Evolutionary conservation across 2,888 invertebrate genomes (phyloP).

Genomic region (Macroteleia sp.): DNA sequence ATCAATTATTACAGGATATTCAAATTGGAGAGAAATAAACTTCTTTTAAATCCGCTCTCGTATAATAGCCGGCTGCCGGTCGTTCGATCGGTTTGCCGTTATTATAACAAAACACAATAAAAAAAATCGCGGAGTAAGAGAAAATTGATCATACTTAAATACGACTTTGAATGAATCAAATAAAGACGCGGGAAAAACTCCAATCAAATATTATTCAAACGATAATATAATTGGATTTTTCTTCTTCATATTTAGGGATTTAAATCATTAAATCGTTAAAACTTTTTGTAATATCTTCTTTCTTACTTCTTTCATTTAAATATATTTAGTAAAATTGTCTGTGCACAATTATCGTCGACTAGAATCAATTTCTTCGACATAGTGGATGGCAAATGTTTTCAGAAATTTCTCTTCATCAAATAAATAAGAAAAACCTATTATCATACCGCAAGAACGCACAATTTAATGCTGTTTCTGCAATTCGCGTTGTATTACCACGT

Average conservation of each 20-base stretch:
- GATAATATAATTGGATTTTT: slow-evolving; percentile 19
- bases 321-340: slow-evolving; percentile 5
- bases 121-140: slow-evolving; percentile 8
- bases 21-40: slow-evolving; percentile 32
- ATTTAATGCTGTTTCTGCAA: slow-evolving; percentile 74
- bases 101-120: slow-evolving; percentile 43
- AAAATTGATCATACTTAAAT: slow-evolving; percentile 40
- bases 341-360: slow-evolving; percentile 13
- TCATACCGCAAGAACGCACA: slow-evolving; percentile 72
- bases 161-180: slow-evolving; percentile 40
- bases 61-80: slow-evolving; percentile 13
- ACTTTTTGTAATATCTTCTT: not conserved
- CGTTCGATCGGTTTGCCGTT: slow-evolving; percentile 15
- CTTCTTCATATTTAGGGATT: not conserved
- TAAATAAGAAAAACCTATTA: slow-evolving; percentile 78
- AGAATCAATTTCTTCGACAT: slow-evolving; percentile 34
- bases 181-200: slow-evolving; percentile 15
- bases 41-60: slow-evolving; percentile 26
- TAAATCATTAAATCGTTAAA: slow-evolving; percentile 5
- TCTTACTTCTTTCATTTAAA: not conserved
- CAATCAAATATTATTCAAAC: slow-evolving; percentile 12
- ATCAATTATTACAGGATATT: slow-evolving; percentile 34
- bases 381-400: slow-evolving; percentile 17
- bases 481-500: slow-evolving; percentile 54
- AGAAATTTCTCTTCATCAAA: slow-evolving; percentile 56